Conservation (phyloP, 2,113 vertebrate species). For the Clarias macrocephalus region DNA sequence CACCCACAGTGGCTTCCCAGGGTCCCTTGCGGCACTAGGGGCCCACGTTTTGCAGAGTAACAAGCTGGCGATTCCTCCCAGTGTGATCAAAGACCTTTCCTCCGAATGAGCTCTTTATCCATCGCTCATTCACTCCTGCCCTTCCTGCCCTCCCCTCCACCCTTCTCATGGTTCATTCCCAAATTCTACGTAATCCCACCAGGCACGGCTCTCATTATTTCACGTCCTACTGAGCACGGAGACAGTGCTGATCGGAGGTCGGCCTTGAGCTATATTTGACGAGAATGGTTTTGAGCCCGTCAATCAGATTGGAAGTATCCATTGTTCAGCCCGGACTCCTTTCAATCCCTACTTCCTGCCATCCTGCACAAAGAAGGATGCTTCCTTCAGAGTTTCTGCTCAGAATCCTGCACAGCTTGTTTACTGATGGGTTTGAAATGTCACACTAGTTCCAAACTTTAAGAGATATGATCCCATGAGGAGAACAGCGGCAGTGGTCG, state of each 20-base stretch:
- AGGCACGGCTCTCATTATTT: slow-evolving; percentile 62
- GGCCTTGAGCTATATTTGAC: slow-evolving; percentile 1
- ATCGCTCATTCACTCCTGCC: slow-evolving; percentile 16
- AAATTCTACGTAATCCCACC: slow-evolving; percentile 54
- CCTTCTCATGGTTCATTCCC: slow-evolving; percentile 21
- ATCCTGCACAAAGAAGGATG: background rate
- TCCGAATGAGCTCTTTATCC: slow-evolving; percentile 51
- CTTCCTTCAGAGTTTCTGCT: background rate
- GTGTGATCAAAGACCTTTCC: slow-evolving; percentile 67
- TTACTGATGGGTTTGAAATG: background rate
- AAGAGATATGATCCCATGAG: background rate
- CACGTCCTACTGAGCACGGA: slow-evolving; percentile 42
- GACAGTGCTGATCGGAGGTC: background rate
- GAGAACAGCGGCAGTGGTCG: background rate
- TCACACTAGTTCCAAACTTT: background rate
- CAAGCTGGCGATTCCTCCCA: slow-evolving; percentile 67
- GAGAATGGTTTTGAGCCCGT: slow-evolving; percentile 7
- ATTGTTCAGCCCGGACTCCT: background rate
- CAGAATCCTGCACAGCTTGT: background rate
- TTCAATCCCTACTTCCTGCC: background rate
- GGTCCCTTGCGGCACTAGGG: slow-evolving; percentile 46
- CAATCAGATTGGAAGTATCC: background rate
- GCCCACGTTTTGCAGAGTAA: slow-evolving; percentile 59
- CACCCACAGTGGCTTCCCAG: slow-evolving; percentile 54
- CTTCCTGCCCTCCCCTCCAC: slow-evolving; percentile 29